phyloP scores from a whole-genome alignment of 1,140 invertebrate species.

The Eriosoma lanigerum region DNA sequence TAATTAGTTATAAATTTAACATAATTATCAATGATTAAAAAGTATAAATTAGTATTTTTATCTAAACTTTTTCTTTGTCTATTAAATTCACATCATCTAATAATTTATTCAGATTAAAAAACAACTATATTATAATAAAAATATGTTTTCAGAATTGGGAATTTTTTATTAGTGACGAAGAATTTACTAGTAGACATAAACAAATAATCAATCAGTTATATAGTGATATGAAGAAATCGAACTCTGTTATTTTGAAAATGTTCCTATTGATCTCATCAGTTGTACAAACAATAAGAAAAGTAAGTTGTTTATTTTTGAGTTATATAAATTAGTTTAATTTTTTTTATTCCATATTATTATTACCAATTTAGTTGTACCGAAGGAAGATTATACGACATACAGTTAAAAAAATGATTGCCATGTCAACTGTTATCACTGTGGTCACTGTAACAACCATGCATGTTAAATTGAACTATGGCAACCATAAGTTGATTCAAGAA shows the following conservation, averaged over 20 bases:
- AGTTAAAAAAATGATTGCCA: constrained; percentile 39
- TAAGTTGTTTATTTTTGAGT: constrained; percentile 2
- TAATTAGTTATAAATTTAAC: too few species aligned
- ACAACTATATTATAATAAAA: not conserved
- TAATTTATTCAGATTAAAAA: not conserved
- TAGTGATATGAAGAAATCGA: constrained; percentile 12
- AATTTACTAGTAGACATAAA: constrained; percentile 70
- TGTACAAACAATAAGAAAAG: constrained; percentile 31
- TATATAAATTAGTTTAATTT: not conserved
- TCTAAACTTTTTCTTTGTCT: too few species aligned
- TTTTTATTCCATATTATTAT: not conserved
- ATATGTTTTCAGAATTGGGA: constrained; percentile 74
- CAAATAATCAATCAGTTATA: constrained; percentile 61
- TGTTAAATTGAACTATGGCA: not conserved
- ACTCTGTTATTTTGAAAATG: constrained; percentile 25
- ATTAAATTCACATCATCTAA: not conserved
- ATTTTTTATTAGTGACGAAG: constrained; percentile 71
- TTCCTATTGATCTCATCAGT: constrained; percentile 34
- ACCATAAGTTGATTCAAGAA: constrained; percentile 9
- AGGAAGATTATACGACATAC: not conserved
- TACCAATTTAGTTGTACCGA: constrained; percentile 13
- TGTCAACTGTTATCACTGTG: constrained; percentile 38
- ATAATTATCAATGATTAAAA: too few species aligned
- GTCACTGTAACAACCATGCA: constrained; percentile 36
- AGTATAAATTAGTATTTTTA: not conserved